Percentiles rank a stretch among this genome's conserved stretches.
phyloP scores from a whole-genome alignment of 2,797 vertebrate genomes.

The Threskiornis aethiopicus region DNA sequence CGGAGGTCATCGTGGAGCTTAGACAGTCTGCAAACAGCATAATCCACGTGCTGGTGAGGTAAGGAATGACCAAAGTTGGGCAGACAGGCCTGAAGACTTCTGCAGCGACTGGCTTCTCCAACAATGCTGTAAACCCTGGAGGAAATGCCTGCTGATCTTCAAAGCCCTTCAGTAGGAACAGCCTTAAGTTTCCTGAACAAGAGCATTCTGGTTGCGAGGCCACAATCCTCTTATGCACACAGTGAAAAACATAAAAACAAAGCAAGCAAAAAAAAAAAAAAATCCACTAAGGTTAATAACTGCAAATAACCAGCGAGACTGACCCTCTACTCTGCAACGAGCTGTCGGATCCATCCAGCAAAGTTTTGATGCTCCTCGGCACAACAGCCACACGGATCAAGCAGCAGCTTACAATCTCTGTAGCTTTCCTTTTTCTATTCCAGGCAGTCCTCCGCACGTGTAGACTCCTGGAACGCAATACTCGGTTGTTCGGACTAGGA shows the following conservation, averaged over 20 bases:
- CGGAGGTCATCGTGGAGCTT: constrained; percentile 32
- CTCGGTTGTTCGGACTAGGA: constrained; percentile 26
- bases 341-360: constrained; percentile 56
- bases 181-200: constrained; percentile 51
- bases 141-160: constrained; percentile 69
- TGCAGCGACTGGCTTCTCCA: constrained; percentile 26
- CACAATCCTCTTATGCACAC: neutral
- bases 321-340: constrained; percentile 51
- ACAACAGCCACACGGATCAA: constrained; percentile 35
- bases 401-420: constrained; percentile 43
- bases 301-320: constrained; percentile 32
- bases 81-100: constrained; percentile 7
- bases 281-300: constrained; percentile 21
- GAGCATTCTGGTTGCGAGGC: constrained; percentile 8
- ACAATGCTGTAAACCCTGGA: constrained; percentile 30
- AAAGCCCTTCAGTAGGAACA: constrained; percentile 45
- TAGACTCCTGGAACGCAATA: constrained; percentile 40
- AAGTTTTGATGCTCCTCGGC: constrained; percentile 54
- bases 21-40: constrained; percentile 55
- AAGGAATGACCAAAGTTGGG: constrained; percentile 21
- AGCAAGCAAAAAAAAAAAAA: neutral
- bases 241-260: constrained; percentile 17
- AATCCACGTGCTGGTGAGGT: constrained; percentile 46
- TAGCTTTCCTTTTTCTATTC: constrained; percentile 48
- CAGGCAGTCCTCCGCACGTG: constrained; percentile 44